Evolutionary conservation across 2,797 vertebrate genomes (phyloP).

Genomic region (Myotis findleyi): DNA sequence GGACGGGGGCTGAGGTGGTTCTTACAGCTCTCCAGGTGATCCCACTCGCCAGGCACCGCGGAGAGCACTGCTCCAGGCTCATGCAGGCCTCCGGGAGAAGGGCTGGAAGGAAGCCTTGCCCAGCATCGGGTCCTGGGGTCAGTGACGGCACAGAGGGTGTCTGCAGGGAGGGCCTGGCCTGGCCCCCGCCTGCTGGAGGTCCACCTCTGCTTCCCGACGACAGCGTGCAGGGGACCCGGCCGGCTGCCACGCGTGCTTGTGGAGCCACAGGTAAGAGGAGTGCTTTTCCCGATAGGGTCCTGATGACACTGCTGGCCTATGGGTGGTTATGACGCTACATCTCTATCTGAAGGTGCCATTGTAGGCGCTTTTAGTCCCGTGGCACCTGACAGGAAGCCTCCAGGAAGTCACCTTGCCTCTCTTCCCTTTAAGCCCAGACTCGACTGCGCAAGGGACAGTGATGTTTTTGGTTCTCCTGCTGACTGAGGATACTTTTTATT

Average conservation of each 20-base stretch:
- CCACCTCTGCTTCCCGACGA: neutral
- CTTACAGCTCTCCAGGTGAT: neutral
- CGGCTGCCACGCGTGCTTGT: neutral
- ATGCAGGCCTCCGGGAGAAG: neutral
- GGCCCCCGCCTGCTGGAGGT: too few species aligned
- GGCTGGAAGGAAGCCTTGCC: neutral
- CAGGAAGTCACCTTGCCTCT: neutral
- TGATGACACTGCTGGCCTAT: neutral
- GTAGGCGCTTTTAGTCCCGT: neutral
- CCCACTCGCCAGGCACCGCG: neutral
- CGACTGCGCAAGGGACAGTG: constrained; percentile 48
- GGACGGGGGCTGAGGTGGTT: neutral
- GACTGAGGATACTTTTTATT: constrained; percentile 49
- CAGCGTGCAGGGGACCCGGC: rapidly evolving
- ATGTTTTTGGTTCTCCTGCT: constrained; percentile 51
- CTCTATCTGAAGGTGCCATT: neutral
- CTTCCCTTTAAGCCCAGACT: constrained; percentile 55
- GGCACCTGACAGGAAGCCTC: neutral
- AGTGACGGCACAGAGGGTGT: neutral
- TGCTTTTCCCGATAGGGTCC: neutral
- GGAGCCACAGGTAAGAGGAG: neutral
- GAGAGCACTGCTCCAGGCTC: neutral
- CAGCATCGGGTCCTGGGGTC: neutral
- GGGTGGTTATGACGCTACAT: neutral
- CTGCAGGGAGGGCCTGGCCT: too few species aligned